Conservation (phyloP, 2,888 invertebrate species). For the Chromoteleia sp. region DNA sequence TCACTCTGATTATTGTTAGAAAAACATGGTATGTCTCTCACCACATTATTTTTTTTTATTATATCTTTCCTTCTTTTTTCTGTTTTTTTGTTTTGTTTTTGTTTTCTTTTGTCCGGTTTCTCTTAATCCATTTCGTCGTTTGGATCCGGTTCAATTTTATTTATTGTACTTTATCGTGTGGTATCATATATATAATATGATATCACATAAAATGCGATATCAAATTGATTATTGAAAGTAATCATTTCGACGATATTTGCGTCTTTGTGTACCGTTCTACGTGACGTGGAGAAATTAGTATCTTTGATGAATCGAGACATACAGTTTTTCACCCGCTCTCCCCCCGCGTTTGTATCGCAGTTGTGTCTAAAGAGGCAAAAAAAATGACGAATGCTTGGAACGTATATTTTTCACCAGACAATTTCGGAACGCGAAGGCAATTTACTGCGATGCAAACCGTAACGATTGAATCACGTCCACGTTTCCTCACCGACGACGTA, state of each 20-base stretch:
- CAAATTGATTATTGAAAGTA: too few species aligned
- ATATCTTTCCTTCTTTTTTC: background rate
- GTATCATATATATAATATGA: too few species aligned
- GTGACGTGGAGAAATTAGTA: too few species aligned
- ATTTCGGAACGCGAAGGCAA: background rate
- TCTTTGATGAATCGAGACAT: constrained; percentile 17
- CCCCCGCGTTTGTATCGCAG: constrained; percentile 19
- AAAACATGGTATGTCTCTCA: constrained; percentile 62
- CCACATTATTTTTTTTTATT: background rate
- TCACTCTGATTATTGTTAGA: constrained; percentile 40
- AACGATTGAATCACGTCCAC: constrained; percentile 20
- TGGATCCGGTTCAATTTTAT: too few species aligned
- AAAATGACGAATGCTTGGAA: background rate
- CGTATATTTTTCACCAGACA: constrained; percentile 33
- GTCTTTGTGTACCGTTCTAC: too few species aligned
- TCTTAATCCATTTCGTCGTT: too few species aligned
- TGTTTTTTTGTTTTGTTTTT: background rate
- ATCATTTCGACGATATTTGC: too few species aligned
- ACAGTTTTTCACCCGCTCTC: too few species aligned
- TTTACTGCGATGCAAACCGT: constrained; percentile 20
- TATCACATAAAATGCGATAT: too few species aligned
- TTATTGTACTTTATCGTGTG: too few species aligned
- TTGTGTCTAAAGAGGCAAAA: constrained; percentile 18
- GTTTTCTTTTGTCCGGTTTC: too few species aligned
- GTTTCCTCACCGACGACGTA: constrained; percentile 20